Evolutionary conservation across 2,797 vertebrate genomes (phyloP), one percentile per base, ranked within the genome.

Genomic region (Neopelma chrysocephalum): DNA sequence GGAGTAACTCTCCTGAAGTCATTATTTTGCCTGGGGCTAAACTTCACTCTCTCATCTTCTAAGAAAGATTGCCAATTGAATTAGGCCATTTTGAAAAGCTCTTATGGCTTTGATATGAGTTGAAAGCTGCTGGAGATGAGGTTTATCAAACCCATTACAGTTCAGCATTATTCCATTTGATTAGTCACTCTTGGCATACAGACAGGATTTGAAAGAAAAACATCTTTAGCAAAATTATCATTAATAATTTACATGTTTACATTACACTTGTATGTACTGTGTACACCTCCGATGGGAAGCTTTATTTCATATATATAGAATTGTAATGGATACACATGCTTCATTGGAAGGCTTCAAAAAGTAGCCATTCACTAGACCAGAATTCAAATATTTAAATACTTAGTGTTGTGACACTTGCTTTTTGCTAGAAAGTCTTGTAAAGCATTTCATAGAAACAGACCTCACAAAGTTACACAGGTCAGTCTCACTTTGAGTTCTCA

Each of bases 31-130:
- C 75, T 71, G 34, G 22, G 48, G 77, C 70, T 90, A 58, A 80
- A 57, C 51, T 91, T 90, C 61, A 65, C 51, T 81, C 5, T 93
- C 29, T 82, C 34, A 43, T 92, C 80, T 91, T 94, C 61, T 50
- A n/a, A 87, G 83, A 93, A 91, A 91, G 42, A 57, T 62, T 95
- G 70, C 62, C 82, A 94, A 95, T 94, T 96, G 82, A 97, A 95
- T 97, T 97, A 96, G 88, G 87, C 75, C 45, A 89, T 94, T 98
- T 96, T 97, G 90, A 97, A 97, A 96, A 97, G 97, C 93, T 98
- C 97, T 98, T 96, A 95, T 90, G 89, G 93, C 94, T 97, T 97
- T 94, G 94, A 96, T 95, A 96, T 91, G 85, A 68, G 50, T 96
- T 97, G 91, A 97, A 97, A 97, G 90, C 91, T 94, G 26, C 95